Evolutionary conservation across 2,113 vertebrate species (phyloP).

Genomic region (Mohoua ochrocephala): DNA sequence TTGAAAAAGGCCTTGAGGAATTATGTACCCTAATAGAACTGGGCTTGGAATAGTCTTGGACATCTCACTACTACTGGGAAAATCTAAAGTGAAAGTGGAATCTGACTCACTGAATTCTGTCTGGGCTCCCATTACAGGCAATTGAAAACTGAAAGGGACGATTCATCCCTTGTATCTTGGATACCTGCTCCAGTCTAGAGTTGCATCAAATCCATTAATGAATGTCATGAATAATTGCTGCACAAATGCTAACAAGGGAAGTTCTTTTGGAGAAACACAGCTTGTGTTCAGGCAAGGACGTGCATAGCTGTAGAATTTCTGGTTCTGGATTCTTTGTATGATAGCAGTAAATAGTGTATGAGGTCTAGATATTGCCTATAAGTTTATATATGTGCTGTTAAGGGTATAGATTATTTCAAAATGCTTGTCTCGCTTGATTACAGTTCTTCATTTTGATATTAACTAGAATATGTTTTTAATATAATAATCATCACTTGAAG

Average conservation of each 20-base stretch:
- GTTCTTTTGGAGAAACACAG: neutral
- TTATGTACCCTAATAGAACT: neutral
- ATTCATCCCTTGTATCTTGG: neutral
- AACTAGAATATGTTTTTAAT: neutral
- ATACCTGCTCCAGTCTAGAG: neutral
- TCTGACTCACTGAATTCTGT: neutral
- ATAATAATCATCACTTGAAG: neutral
- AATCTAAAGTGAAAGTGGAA: neutral
- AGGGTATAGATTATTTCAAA: neutral
- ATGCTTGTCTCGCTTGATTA: neutral
- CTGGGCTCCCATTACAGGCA: neutral
- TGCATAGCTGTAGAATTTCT: neutral
- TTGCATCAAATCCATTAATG: neutral
- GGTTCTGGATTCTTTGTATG: neutral
- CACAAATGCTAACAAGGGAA: neutral
- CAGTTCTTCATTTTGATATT: neutral
- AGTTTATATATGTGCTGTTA: neutral
- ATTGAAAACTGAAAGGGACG: neutral
- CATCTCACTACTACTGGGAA: neutral
- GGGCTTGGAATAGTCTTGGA: neutral
- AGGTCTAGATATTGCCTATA: neutral
- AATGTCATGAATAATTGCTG: neutral
- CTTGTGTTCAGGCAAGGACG: neutral
- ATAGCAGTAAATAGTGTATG: neutral
- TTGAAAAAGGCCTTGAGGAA: neutral